A percentile compares a stretch with the other conserved stretches of the same genome.
These are phyloP conservation scores for Oncorhynchus tshawytscha DNA, from an alignment of 2,113 vertebrate species.

Conservation along the genomic window DNA sequence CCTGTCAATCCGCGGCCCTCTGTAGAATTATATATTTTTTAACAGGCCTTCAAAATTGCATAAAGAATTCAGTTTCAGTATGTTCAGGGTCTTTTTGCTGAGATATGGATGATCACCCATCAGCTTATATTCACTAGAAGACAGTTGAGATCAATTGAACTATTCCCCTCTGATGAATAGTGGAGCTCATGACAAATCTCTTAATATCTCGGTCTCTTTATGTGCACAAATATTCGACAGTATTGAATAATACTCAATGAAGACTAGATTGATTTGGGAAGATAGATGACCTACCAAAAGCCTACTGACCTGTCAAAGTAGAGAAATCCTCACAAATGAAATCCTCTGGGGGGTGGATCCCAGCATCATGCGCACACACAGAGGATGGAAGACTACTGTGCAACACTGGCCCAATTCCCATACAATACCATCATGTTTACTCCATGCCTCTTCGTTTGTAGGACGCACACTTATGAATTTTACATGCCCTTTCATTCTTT, in stretches of 20 bases:
- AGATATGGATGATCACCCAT: neutral
- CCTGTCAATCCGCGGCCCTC: neutral
- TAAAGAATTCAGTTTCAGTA: too few relatives aligned
- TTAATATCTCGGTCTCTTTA: conserved; percentile 21
- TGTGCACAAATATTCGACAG: conserved; percentile 34
- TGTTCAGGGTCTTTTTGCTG: neutral
- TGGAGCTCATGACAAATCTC: conserved; percentile 22
- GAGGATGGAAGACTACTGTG: conserved; percentile 3
- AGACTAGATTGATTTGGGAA: conserved; percentile 34
- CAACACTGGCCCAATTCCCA: conserved; percentile 18
- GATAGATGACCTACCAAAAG: too few relatives aligned
- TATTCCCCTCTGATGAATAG: neutral
- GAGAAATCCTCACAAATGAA: conserved; percentile 11
- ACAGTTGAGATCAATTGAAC: neutral
- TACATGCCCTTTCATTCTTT: conserved; percentile 46
- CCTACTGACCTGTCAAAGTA: conserved; percentile 6
- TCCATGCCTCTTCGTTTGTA: conserved; percentile 31
- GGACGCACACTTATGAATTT: conserved; percentile 60
- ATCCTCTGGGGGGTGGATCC: conserved; percentile 19
- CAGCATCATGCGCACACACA: neutral
- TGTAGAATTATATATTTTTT: neutral
- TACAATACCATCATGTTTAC: conserved; percentile 36
- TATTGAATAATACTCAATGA: conserved; percentile 44
- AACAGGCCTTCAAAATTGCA: neutral
- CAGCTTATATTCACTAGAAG: neutral